Evolutionary conservation across 1,140 invertebrate species (phyloP), one percentile per base, ranked within the genome.

Genomic region (Schlechtendalia chinensis): DNA sequence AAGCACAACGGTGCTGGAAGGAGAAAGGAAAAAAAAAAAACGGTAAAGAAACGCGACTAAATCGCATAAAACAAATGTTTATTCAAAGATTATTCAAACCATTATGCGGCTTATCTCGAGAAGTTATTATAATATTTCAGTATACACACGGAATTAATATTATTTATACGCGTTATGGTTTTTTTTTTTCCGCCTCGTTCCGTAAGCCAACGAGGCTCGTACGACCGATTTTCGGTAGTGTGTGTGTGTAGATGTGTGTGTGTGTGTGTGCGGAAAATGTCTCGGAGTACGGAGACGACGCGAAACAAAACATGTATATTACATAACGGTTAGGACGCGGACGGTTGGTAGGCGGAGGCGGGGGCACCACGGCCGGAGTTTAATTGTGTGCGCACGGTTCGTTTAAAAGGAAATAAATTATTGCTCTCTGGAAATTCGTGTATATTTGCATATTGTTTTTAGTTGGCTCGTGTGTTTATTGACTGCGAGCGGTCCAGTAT

Each of bases 401-500:
- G 65, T 69, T 69, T 50, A 50, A 50, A 50, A 50, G 50, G 1
- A 69, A 69, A 69, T 50, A 69, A 69, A 69, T 69, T 69, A 69
- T 22, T 24, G 22, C 14, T 27, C 45, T 69, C 65, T 16, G n/a
- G 67, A 50, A 50, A 69, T 69, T 14, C 67, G 22, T 12, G 22
- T 12, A 22, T 27, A 50, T 69, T 69, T 69, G 67, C 67, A 69
- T 69, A 69, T 69, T 69, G 67, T 69, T 69, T n/a, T 69, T 50
- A 69, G 67, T 27, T 12, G 39, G 67, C 67, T 50, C 16, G 50
- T 72, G 50, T 72, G 54, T 72, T 72, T 72, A 54, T 72, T 53
- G 27, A 45, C 47, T 54, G 54, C 69, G 29, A 54, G 50, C 50
- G 19, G n/a, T 29, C 47, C 47, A 29, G 69, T 53, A 53, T 72